Conservation (phyloP, 1,140 invertebrate genomes). For the Drosophila sproati region DNA sequence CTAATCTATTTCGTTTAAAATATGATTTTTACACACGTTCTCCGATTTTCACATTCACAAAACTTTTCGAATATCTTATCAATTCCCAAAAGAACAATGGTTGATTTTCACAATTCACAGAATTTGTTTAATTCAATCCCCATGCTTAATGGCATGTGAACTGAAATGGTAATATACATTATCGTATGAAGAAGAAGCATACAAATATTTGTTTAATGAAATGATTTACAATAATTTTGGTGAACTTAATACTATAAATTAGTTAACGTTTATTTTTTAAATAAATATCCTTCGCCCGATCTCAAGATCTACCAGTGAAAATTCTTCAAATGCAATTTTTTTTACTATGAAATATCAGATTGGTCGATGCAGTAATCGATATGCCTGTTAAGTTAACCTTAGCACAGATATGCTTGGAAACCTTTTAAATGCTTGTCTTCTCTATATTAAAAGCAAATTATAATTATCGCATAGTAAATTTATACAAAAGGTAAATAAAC, state of each 20-base stretch:
- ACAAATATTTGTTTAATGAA: background rate
- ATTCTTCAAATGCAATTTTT: too few relatives aligned
- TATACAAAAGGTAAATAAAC: too few relatives aligned
- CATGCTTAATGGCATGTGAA: background rate
- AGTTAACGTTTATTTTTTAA: background rate
- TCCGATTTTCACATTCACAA: background rate
- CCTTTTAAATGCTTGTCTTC: too few relatives aligned
- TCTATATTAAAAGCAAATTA: too few relatives aligned
- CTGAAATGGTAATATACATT: background rate
- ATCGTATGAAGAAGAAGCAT: background rate
- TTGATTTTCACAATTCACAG: background rate
- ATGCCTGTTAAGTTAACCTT: too few relatives aligned
- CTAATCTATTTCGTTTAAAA: background rate
- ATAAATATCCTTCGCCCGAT: background rate
- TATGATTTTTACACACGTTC: background rate
- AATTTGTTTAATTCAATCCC: background rate
- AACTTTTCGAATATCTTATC: background rate
- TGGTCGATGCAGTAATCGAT: too few relatives aligned
- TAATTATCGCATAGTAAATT: too few relatives aligned
- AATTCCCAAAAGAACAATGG: too few relatives aligned
- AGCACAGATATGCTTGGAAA: too few relatives aligned
- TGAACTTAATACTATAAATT: background rate
- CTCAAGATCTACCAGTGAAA: background rate
- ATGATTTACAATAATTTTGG: background rate
- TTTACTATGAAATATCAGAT: too few relatives aligned